Evolutionary conservation across 2,113 vertebrate species (phyloP).

Genomic region (Dermatemys mawii): DNA sequence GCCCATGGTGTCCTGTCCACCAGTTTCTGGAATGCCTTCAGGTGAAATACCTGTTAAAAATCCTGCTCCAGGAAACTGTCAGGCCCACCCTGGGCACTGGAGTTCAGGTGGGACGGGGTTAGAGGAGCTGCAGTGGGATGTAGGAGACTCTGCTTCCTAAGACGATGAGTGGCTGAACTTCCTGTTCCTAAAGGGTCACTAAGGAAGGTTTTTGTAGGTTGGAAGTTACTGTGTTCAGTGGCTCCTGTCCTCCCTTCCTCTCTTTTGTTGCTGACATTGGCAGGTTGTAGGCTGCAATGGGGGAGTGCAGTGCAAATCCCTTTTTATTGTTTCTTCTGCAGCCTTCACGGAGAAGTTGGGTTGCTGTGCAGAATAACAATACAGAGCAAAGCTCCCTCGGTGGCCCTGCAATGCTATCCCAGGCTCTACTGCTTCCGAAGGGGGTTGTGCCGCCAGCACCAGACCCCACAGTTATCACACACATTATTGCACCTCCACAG

Average conservation of each 20-base stretch:
- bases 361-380: conserved; percentile 46
- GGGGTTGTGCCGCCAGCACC: not conserved
- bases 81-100: not conserved
- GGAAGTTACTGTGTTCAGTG: not conserved
- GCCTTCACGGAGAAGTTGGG: conserved; percentile 23
- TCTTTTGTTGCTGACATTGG: not conserved
- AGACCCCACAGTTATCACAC: not conserved
- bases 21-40: too few relatives aligned
- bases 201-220: not conserved
- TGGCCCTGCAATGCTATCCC: not conserved
- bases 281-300: not conserved
- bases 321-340: conserved; percentile 45
- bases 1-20: too few relatives aligned
- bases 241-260: too few relatives aligned
- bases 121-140: not conserved
- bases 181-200: not conserved
- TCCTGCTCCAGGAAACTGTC: not conserved
- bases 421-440: not conserved
- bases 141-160: too few relatives aligned
- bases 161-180: not conserved
- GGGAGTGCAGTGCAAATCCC: not conserved
- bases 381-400: not conserved
- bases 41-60: not conserved
- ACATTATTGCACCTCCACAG: conserved; percentile 1
- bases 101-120: too few relatives aligned